Evolutionary conservation across 2,797 vertebrate species (phyloP), one percentile per base, ranked within the genome.

Genomic region (Peromyscus eremicus): DNA sequence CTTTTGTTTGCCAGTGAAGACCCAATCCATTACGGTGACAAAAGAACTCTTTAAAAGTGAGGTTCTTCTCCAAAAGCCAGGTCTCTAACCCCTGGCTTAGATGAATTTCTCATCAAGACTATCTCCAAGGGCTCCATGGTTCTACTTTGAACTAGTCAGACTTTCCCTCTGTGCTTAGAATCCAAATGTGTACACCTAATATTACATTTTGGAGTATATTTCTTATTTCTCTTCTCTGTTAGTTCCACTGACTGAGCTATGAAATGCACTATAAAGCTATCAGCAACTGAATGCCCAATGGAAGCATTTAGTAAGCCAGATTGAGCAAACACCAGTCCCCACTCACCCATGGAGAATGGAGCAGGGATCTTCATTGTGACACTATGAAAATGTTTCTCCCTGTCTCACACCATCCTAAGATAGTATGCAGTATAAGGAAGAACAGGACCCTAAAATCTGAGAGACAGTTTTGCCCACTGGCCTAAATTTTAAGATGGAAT

Each of bases 31-130:
- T 13, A 89, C 37, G 14, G 25, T 23, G 66, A 91, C 52, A 89
- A 86, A 95, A 89, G 32, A 92, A 92, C 17, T 83, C 77, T 70
- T 52, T n/a, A 97, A 25, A 85, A 40, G 75, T 88, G 4, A 70
- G 68, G n/a, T 89, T 34, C 86, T 92, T 46, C 57, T 92, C 27
- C 64, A 81, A 79, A 52, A 21, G 29, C 62, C 55, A 91, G 37
- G 79, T 96, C 89, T 94, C 40, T 87, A 71, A 52, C 66, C 76
- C 57, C 66, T 68, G n/a, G 2, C 12, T 79, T 60, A 46, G 34
- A 94, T 21, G 2, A 5, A 40, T n/a, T 86, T 96, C 32, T 86
- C 82, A 83, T 82, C n/a, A 94, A 68, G n/a, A 85, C 25, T n/a
- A 73, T 46, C 71, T 80, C 1, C 8, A 71, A 73, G 79, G 7